Evolutionary conservation across 2,888 invertebrate genomes (phyloP), one percentile per base, ranked within the genome.

Genomic region (Branchipolynoe longqiensis): DNA sequence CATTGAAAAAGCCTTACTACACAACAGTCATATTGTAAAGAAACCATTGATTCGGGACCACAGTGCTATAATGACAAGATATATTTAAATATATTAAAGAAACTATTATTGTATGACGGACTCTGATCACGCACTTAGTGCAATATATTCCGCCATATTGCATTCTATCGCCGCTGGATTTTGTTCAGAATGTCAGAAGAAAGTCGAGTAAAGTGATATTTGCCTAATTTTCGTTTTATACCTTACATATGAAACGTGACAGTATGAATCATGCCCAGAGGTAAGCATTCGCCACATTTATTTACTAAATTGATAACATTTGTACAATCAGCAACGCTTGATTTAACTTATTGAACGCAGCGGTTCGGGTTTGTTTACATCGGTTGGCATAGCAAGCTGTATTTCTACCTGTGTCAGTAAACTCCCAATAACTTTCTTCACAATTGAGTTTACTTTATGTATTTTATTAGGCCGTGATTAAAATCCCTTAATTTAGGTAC

Each of bases 191-290:
- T n/a, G n/a, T 25, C 58, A n/a, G 48, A 18, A 48, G 48, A n/a
- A n/a, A 58, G 58, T 18, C 4, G 14, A 58, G 22, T 18, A 48
- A 48, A 18, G 25, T n/a, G 4, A 8, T 4, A 58, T 58, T 18
- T n/a, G n/a, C 4, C 58, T 4, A n/a, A 58, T 58, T 58, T 12
- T 58, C 4, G 12, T 8, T 4, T 58, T 58, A 4, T 14, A 58
- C 14, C n/a, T 58, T 4, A 58, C 12, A 4, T 8, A 58, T 14
- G 58, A 58, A 58, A 58, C 58, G 58, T 58, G 38, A 69, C 33
- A 38, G 69, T 38, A 69, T 69, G 69, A 69, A 69, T 31, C 69
- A 69, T 69, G 69, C 38, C 69, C 38, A 69, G 69, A 33, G 69
- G 69, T 69, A 69, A 14, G 69, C 33, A n/a, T 36, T n/a, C 4